Evolutionary conservation across 92 coral and sea anemone species (phyloP), one percentile per base, ranked within the genome.

Genomic region (Pocillopora grandis): DNA sequence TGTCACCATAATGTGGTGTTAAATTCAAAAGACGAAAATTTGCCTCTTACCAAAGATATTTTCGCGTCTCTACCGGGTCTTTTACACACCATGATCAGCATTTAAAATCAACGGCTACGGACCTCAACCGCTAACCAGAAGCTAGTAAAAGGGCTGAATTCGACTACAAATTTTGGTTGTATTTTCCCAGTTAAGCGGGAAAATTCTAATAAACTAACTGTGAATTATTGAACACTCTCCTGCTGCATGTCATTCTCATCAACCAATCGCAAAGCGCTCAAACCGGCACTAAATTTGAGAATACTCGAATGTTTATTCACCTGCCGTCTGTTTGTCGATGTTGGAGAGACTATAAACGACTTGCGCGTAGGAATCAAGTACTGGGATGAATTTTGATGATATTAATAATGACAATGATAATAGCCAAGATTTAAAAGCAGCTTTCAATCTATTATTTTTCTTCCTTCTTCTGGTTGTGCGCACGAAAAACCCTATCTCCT

Each of bases 191-290:
- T 7, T 55, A 19, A 59, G 76, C 64, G 57, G 18, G 23, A n/a
- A 19, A 37, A 66, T 49, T 31, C 27, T 60, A 36, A 71, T 55
- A 21, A 23, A 18, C 20, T 19, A 72, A 12, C 55, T 55, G 64
- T 73, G 74, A 83, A 83, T 83, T 62, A 83, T 83, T 83, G 74
- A 83, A 74, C 63, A 55, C 33, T 59, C 60, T 57, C 23, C 18
- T 19, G 20, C 77, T 14, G 69, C 23, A 71, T 35, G 15, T 80
- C 57, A 48, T 60, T 58, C 31, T 14, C 37, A 12, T 20, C 37
- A 18, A 18, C 85, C 85, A 81, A 81, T 81, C 67, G 37, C 60
- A 59, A 10, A 20, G 77, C 77, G 36, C 23, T 14, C 5, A 58
- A 60, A 71, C 9, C 70, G 42, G 71, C 42, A 14, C 20, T 13